phyloP scores from a whole-genome alignment of 2,888 invertebrate species.

The Pterostichus niger region DNA sequence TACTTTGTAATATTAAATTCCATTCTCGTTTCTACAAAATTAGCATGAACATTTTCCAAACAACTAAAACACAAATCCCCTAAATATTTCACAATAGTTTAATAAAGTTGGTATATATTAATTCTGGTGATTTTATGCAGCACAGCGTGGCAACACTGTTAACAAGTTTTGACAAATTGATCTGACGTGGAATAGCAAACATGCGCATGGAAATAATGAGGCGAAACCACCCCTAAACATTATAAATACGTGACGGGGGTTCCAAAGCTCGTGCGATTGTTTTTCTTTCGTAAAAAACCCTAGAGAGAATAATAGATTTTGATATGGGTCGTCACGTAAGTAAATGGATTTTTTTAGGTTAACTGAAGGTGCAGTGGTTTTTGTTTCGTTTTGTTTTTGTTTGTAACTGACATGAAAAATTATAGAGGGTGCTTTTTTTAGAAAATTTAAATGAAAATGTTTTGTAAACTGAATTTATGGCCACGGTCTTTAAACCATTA shows the following conservation, averaged over 20 bases:
- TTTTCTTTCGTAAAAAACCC: not conserved
- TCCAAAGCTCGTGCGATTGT: constrained; percentile 2
- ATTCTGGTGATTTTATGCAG: constrained; percentile 30
- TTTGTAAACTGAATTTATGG: constrained; percentile 38
- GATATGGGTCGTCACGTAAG: constrained; percentile 24
- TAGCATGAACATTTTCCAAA: not conserved
- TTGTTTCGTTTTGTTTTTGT: constrained; percentile 24
- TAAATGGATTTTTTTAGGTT: constrained; percentile 7
- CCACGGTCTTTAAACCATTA: constrained; percentile 13
- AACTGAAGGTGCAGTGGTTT: constrained; percentile 4
- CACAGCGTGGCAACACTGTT: not conserved
- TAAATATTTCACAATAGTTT: constrained; percentile 32
- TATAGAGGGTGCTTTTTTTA: not conserved
- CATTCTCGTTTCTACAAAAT: too few relatives aligned
- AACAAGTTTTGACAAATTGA: constrained; percentile 57
- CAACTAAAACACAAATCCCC: not conserved
- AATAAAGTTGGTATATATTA: constrained; percentile 25
- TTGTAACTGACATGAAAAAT: constrained; percentile 38
- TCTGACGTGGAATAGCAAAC: constrained; percentile 31
- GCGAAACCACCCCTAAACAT: not conserved
- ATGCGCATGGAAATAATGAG: constrained; percentile 19
- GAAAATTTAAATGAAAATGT: constrained; percentile 36
- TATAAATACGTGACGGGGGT: constrained; percentile 42
- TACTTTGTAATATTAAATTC: not conserved
- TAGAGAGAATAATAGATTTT: constrained; percentile 24